phyloP scores from a whole-genome alignment of 30 jellyfish, hydroid and myxozoan species.

The Clytia hemisphaerica region DNA sequence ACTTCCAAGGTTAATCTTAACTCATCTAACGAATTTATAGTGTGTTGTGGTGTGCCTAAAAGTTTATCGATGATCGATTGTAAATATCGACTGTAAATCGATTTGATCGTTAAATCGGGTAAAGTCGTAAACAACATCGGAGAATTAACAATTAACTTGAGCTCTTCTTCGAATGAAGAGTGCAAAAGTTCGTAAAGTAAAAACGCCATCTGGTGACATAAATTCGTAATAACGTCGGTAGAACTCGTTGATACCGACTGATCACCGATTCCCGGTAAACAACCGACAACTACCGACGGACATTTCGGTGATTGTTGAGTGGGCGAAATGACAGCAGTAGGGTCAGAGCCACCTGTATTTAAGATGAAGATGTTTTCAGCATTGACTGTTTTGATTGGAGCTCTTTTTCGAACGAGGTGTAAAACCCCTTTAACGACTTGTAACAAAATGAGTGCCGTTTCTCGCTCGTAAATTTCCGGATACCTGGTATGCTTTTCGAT shows the following conservation, averaged over 20 bases:
- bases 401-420: conserved; percentile 40
- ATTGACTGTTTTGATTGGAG: conserved; percentile 5
- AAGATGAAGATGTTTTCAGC: conserved; percentile 49
- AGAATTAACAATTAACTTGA: conserved; percentile 5
- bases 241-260: neutral
- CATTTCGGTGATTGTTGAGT: conserved; percentile 18
- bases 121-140: conserved; percentile 30
- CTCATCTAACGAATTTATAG: conserved; percentile 11
- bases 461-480: conserved; percentile 75
- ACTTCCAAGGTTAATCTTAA: conserved; percentile 49
- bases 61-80: conserved; percentile 47
- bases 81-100: conserved; percentile 58
- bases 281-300: conserved; percentile 26
- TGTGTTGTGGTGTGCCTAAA: conserved; percentile 6
- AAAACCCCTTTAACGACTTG: conserved; percentile 69
- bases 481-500: conserved; percentile 64
- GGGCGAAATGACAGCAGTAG: conserved; percentile 54
- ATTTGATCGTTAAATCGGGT: conserved; percentile 56
- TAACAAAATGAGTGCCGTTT: conserved; percentile 58
- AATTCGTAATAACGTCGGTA: neutral
- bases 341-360: conserved; percentile 29
- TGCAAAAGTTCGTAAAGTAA: conserved; percentile 59
- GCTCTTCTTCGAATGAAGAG: conserved; percentile 44
- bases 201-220: conserved; percentile 33
- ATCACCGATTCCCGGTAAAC: conserved; percentile 16